phyloP scores from a whole-genome alignment of 1,140 invertebrate genomes.

The Cecropterus lyciades region DNA sequence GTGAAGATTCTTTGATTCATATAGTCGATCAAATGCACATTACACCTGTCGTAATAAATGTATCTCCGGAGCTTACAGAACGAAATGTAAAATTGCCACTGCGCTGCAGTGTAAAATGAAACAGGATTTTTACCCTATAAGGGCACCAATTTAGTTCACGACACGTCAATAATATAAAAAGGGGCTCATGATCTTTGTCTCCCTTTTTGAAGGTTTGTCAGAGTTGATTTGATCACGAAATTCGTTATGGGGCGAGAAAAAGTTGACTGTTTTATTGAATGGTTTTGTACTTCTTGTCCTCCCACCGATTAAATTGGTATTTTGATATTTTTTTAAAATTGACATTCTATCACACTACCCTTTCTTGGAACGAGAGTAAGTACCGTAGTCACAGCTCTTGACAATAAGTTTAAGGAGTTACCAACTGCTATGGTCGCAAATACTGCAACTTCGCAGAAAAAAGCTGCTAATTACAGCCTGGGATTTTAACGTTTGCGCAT shows the following conservation, averaged over 20 bases:
- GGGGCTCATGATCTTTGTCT: conserved; percentile 58
- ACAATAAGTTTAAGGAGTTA: too few relatives aligned
- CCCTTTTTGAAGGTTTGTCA: conserved; percentile 50
- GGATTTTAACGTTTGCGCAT: too few relatives aligned
- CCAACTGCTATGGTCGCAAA: too few relatives aligned
- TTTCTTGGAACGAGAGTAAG: too few relatives aligned
- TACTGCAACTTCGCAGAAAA: too few relatives aligned
- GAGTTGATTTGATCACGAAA: conserved; percentile 54
- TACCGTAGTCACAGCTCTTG: too few relatives aligned
- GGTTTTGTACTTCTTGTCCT: conserved; percentile 24
- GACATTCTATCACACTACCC: too few relatives aligned
- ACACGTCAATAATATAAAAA: conserved; percentile 70
- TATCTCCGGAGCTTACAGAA: conserved; percentile 1
- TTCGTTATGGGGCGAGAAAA: conserved; percentile 34
- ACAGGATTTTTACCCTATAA: conserved; percentile 57
- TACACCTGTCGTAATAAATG: conserved; percentile 13
- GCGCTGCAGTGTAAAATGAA: too few relatives aligned
- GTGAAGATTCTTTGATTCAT: too few relatives aligned
- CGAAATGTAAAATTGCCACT: conserved; percentile 50
- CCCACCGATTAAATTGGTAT: neutral
- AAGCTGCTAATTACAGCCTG: too few relatives aligned
- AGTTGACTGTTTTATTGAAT: conserved; percentile 20
- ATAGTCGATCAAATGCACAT: neutral
- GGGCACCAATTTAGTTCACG: conserved; percentile 69
- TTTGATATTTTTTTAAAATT: too few relatives aligned